phyloP scores from a whole-genome alignment of 2,113 vertebrate genomes.

The Manacus vitellinus region DNA sequence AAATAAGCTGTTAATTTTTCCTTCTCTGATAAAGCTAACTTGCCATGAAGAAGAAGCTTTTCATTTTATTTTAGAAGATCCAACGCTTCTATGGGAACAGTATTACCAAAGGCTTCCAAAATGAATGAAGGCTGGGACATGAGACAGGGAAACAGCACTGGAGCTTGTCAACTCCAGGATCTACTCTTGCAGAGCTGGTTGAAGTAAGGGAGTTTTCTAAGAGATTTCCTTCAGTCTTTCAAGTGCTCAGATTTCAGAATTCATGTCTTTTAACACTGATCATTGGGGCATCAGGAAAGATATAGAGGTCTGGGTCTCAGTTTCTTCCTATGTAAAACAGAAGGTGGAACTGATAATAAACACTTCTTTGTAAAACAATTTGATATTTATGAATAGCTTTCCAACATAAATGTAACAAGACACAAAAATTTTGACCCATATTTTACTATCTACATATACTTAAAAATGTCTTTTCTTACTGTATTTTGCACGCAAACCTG shows the following conservation, averaged over 20 bases:
- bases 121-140: not conserved
- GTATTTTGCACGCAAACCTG: not conserved
- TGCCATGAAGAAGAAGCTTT: not conserved
- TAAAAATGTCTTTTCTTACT: not conserved
- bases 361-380: not conserved
- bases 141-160: not conserved
- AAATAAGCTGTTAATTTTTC: conserved; percentile 48
- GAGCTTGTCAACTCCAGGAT: not conserved
- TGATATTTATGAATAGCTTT: not conserved
- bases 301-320: not conserved
- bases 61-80: not conserved
- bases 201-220: not conserved
- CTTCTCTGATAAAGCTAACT: conserved; percentile 15
- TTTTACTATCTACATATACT: not conserved
- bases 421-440: not conserved
- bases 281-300: not conserved
- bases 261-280: not conserved
- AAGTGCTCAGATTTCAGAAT: not conserved
- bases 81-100: not conserved
- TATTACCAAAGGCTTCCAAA: not conserved
- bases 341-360: not conserved
- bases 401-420: not conserved
- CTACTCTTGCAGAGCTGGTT: not conserved
- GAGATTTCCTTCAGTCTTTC: not conserved
- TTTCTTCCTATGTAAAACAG: not conserved